Base-by-base conservation (phyloP, 2,113 vertebrate genomes). In the Brachirus orientalis region DNA sequence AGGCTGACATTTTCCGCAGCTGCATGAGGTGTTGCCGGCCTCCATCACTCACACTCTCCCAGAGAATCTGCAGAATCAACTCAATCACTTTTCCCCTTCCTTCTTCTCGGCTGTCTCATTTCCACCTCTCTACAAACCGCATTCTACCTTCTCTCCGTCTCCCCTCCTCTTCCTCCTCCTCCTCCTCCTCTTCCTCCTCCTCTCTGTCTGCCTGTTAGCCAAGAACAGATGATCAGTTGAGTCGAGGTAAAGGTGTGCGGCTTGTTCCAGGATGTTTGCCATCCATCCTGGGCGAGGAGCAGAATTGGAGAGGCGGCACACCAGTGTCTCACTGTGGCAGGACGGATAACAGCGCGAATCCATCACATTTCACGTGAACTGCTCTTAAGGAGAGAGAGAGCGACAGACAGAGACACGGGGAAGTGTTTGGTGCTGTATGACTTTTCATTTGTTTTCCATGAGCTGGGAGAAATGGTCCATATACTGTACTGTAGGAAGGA, bases 271-370 rank as follows among this genome's bases (percentile, higher is more conserved):
- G 62, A 48, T 65, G 67, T 63, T 57, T 57, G 53, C 46, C 71
- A 75, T 76, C 83, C 72, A 52, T 86, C 77, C 43, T 6, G 36
- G 50, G 62, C 62, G 51, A 43, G 55, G 69, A 64, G 28, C 17
- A 12, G 63, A 66, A 75, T 68, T 61, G 64, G 74, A 66, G 70
- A 53, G 67, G 51, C 11, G 14, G 74, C 46, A 48, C 62, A 76
- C 50, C 40, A 66, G 66, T 81, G 74, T 48, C 44, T 7, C 52
- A 16, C 61, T 9, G n/a, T 67, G 75, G 71, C 75, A 67, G 75
- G 68, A 86, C 13, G 77, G 62, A 71, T 86, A 75, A 63, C n/a
- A 6, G 61, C 16, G 45, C 10, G 69, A 77, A 84, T 84, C 59
- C 66, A 69, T 86, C 75, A 75, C 10, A 1, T 48, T 50, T 38